A percentile compares a stretch with the other conserved stretches of the same genome.
These are phyloP conservation scores for Caerostris darwini DNA, from an alignment of 1,140 invertebrate genomes.

Conservation along the genomic window DNA sequence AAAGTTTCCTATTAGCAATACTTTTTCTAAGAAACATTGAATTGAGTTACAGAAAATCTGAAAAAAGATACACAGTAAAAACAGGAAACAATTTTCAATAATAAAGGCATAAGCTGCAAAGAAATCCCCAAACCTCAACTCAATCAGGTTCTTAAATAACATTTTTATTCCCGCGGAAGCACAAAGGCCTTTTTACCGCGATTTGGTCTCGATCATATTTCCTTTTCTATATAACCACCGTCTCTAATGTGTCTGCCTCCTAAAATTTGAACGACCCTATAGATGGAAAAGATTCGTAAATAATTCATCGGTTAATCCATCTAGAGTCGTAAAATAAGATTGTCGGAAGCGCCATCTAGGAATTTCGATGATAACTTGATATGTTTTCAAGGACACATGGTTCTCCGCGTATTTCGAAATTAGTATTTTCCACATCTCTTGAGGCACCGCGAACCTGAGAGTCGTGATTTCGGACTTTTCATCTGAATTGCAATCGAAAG, in stretches of 20 bases:
- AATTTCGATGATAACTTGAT: conserved; percentile 26
- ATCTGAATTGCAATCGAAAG: neutral
- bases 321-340: conserved; percentile 64
- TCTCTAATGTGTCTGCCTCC: conserved; percentile 7
- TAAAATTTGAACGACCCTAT: conserved; percentile 4
- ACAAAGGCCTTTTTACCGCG: neutral
- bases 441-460: neutral
- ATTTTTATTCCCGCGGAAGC: neutral
- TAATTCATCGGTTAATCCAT: conserved; percentile 73
- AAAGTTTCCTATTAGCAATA: too few species aligned
- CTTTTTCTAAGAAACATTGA: too few species aligned
- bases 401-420: neutral
- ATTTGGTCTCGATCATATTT: neutral
- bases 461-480: neutral
- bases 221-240: neutral
- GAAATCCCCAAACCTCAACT: neutral
- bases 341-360: conserved; percentile 23
- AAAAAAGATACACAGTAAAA: too few species aligned
- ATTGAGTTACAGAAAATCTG: too few species aligned
- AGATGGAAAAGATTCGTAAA: conserved; percentile 47
- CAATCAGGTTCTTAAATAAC: neutral
- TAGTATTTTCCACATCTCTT: neutral
- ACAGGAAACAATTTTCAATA: neutral
- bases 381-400: conserved; percentile 7
- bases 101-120: neutral